Conservation (phyloP, 2,888 invertebrate species). For the Beris chalybata region DNA sequence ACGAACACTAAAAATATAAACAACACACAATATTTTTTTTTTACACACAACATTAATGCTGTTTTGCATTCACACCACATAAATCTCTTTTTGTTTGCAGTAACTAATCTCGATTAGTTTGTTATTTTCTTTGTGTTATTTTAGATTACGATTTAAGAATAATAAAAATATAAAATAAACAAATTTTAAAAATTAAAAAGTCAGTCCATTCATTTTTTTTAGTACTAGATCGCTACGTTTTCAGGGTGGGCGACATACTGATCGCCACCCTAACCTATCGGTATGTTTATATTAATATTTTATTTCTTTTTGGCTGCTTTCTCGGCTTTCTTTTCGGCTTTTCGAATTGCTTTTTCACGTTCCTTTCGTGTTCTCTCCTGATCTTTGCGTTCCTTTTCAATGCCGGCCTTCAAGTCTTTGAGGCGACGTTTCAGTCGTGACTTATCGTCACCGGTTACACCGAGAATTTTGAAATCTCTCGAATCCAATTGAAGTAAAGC, state of each 20-base stretch:
- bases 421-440: conserved; percentile 81
- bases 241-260: neutral
- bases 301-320: conserved; percentile 68
- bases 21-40: no score
- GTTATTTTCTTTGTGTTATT: conserved; percentile 13
- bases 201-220: conserved; percentile 30
- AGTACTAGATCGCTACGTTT: conserved; percentile 2
- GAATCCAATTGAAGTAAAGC: conserved; percentile 86
- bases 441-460: conserved; percentile 78
- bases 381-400: conserved; percentile 70
- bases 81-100: conserved; percentile 17
- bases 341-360: conserved; percentile 81
- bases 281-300: neutral
- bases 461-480: conserved; percentile 85
- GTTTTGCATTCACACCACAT: conserved; percentile 22
- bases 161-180: conserved; percentile 18
- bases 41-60: neutral
- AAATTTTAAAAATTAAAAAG: conserved; percentile 27
- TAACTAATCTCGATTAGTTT: conserved; percentile 21
- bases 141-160: conserved; percentile 15
- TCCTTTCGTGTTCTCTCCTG: conserved; percentile 84
- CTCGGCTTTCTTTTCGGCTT: conserved; percentile 79
- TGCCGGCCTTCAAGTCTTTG: conserved; percentile 77
- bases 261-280: neutral
- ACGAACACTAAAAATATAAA: no score